Base-by-base conservation (phyloP, 2,113 vertebrate genomes). In the Vicugna pacos region DNA sequence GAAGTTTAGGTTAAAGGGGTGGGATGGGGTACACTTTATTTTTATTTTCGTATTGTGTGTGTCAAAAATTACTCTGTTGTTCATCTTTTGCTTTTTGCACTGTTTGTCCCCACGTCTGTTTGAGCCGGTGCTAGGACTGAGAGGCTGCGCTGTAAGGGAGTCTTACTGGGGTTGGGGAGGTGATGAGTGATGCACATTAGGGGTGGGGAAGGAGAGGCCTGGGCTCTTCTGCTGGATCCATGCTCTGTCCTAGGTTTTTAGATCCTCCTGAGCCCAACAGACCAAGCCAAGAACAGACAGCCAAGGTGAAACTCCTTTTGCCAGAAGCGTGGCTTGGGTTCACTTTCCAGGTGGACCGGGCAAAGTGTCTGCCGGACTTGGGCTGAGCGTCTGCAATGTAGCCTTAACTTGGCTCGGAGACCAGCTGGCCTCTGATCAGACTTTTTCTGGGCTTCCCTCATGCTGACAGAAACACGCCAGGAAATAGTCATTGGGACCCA, bases 31-130 rank as follows among this genome's bases (percentile, higher is more conserved):
- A 67, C 67, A 79, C 93, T 92, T 96, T 97, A 93, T 97, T 97
- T 93, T 96, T 97, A 91, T 97, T 97, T 97, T 97, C 95, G 50
- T 98, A 94, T 93, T 84, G 60, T 95, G 35, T 86, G 17, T 75
- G 35, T 97, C 65, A 50, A 67, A 13, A 93, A 88, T 90, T 58
- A 89, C 54, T 56, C 62, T 69, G 54, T 90, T 88, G 72, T 97
- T 96, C 80, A 73, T 75, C 73, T 12, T 60, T 95, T 97, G 96
- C 96, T 96, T 96, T 98, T 96, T 97, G 95, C 96, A 96, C 94
- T 80, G 88, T 97, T 91, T 48, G 75, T 88, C 92, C 89, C 76
- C 60, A 30, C 70, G 12, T 85, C 64, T 93, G 35, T 84, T 88
- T 70, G 90, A 88, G 65, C 81, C 80, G 65, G 93, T 94, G 76